A percentile compares a stretch with the other conserved stretches of the same genome.
Evolutionary conservation across 2,888 invertebrate genomes (phyloP).

Genomic region (Alcis repandata): DNA sequence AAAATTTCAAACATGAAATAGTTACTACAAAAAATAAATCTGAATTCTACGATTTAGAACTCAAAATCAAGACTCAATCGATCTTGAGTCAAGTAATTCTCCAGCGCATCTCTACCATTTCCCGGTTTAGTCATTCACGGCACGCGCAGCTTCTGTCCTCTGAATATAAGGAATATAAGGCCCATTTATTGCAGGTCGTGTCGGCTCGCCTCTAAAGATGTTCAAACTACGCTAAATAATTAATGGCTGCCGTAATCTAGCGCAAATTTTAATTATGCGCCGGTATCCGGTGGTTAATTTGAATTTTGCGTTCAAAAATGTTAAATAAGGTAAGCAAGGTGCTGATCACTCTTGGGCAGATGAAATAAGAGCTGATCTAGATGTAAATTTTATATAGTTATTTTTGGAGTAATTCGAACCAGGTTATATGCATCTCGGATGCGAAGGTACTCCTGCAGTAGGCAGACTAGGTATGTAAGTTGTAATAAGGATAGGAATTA

Average conservation of each 20-base stretch:
- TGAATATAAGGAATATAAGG: conserved; percentile 78
- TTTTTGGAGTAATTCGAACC: too few relatives aligned
- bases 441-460: too few relatives aligned
- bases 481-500: too few relatives aligned
- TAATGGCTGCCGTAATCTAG: conserved; percentile 72
- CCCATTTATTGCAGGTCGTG: conserved; percentile 80
- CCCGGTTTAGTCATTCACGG: conserved; percentile 72
- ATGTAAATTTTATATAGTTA: not conserved
- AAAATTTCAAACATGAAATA: too few relatives aligned
- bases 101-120: conserved; percentile 21
- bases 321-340: conserved; percentile 22
- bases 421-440: too few relatives aligned
- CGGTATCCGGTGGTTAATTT: conserved; percentile 49
- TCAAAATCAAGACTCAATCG: not conserved
- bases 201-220: conserved; percentile 66
- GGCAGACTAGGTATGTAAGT: too few relatives aligned
- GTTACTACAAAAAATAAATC: too few relatives aligned
- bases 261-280: conserved; percentile 76
- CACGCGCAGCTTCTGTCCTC: conserved; percentile 82
- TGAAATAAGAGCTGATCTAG: not conserved
- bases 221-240: conserved; percentile 79
- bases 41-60: not conserved
- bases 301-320: conserved; percentile 49
- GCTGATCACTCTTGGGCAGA: not conserved
- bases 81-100: not conserved